Conservation (phyloP, 1,140 invertebrate genomes). For the Penaeus japonicus region DNA sequence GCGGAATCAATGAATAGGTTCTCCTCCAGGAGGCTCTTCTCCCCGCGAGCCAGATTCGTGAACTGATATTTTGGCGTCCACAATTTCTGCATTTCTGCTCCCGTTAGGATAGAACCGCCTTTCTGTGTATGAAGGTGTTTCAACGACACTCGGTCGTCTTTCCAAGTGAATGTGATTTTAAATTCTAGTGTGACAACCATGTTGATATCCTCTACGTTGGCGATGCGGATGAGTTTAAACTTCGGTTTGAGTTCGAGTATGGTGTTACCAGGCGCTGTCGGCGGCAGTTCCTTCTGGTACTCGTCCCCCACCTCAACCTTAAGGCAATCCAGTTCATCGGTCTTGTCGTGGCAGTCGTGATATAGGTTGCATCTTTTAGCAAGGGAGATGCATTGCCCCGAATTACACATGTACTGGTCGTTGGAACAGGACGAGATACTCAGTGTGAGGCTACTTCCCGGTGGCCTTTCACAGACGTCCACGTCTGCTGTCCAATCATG, state of each 20-base stretch:
- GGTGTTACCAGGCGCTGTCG: not conserved
- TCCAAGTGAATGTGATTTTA: conserved; percentile 18
- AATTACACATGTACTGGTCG: conserved; percentile 27
- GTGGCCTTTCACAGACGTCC: conserved; percentile 7
- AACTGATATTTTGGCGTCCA: conserved; percentile 16
- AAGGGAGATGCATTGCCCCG: conserved; percentile 9
- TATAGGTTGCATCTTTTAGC: conserved; percentile 19
- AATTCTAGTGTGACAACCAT: conserved; percentile 45
- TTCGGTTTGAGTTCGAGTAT: not conserved
- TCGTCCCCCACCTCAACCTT: conserved; percentile 9
- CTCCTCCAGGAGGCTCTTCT: not conserved
- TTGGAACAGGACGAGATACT: conserved; percentile 14
- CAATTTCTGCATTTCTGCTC: conserved; percentile 21
- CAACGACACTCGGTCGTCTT: conserved; percentile 18
- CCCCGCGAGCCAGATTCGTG: not conserved
- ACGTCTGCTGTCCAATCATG: not conserved
- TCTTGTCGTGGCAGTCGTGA: conserved; percentile 29
- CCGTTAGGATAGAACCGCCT: not conserved
- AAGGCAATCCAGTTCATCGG: conserved; percentile 13
- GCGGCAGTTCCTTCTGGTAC: conserved; percentile 31
- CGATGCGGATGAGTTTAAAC: conserved; percentile 27
- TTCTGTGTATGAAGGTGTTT: conserved; percentile 7
- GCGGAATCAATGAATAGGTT: not conserved
- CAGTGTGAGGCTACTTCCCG: not conserved
- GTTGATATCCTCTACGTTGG: conserved; percentile 34